These are phyloP conservation scores for Acrocephalus kingi DNA, from an alignment of 2,113 vertebrate genomes.

Conservation along the genomic window DNA sequence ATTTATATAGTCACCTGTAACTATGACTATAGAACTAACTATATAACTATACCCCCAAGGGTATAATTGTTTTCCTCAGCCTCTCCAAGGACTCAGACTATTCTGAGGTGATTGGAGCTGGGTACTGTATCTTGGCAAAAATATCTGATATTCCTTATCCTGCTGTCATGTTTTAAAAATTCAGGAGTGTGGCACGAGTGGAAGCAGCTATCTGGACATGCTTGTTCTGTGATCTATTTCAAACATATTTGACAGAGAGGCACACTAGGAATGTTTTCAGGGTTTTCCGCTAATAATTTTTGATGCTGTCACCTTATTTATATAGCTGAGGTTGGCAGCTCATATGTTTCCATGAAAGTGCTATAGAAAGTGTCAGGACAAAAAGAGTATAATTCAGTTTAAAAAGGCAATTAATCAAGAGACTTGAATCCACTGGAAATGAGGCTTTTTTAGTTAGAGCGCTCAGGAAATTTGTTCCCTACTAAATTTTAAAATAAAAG, in stretches of 20 bases:
- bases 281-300: background rate
- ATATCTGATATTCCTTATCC: background rate
- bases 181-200: background rate
- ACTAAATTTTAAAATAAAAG: background rate
- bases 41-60: background rate
- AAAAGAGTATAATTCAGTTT: background rate
- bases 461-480: background rate
- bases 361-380: background rate
- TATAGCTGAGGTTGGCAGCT: background rate
- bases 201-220: background rate
- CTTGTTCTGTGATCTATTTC: background rate
- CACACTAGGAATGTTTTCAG: background rate
- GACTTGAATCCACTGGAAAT: background rate
- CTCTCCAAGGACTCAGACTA: background rate
- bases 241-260: background rate
- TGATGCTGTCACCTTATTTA: slow-evolving; percentile 12
- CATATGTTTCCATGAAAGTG: background rate
- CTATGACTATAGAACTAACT: too few relatives aligned
- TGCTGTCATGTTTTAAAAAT: slow-evolving; percentile 2
- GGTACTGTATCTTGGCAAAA: background rate
- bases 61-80: background rate
- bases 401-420: background rate
- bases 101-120: background rate
- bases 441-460: background rate
- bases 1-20: too few relatives aligned